A percentile compares a stretch with the other conserved stretches of the same genome.
Conservation (phyloP, 1,140 invertebrate species). For the Pseudomyrmex cubaensis region DNA sequence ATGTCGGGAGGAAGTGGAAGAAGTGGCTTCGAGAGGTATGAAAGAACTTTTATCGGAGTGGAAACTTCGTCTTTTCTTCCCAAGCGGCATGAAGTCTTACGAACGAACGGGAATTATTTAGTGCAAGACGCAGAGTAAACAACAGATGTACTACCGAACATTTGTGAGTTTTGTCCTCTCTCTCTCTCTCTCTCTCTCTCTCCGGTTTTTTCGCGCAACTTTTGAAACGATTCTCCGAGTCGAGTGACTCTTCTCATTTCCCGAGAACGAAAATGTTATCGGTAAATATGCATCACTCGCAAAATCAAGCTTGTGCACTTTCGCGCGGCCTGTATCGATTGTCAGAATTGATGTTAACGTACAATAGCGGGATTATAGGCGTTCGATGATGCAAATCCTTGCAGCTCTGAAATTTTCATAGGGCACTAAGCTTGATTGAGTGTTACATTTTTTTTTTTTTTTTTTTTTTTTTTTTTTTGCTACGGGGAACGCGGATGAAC, state of each 20-base stretch:
- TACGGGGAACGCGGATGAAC: constrained; percentile 9
- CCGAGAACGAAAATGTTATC: constrained; percentile 30
- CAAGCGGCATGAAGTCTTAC: constrained; percentile 42
- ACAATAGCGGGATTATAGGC: constrained; percentile 1
- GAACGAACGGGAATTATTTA: constrained; percentile 59
- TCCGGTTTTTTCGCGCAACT: constrained; percentile 2
- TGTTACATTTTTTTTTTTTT: not conserved
- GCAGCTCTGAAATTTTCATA: constrained; percentile 2
- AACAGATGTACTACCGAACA: constrained; percentile 54
- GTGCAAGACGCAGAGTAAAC: constrained; percentile 52
- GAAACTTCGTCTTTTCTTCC: constrained; percentile 48
- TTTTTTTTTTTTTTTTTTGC: not conserved
- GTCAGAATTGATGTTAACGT: constrained; percentile 22
- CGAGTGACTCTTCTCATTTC: constrained; percentile 1
- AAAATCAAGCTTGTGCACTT: constrained; percentile 13
- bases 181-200: not conserved
- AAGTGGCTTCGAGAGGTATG: constrained; percentile 65
- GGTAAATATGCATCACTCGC: constrained; percentile 36
- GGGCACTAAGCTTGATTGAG: not conserved
- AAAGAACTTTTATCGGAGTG: constrained; percentile 51
- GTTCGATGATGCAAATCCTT: constrained; percentile 21
- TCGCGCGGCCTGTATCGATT: constrained; percentile 11
- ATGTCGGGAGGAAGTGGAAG: constrained; percentile 60
- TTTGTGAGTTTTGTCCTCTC: constrained; percentile 47
- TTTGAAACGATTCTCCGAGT: constrained; percentile 16